Evolutionary conservation across 2,113 vertebrate genomes (phyloP).

Genomic region (human (Homo sapiens)): DNA sequence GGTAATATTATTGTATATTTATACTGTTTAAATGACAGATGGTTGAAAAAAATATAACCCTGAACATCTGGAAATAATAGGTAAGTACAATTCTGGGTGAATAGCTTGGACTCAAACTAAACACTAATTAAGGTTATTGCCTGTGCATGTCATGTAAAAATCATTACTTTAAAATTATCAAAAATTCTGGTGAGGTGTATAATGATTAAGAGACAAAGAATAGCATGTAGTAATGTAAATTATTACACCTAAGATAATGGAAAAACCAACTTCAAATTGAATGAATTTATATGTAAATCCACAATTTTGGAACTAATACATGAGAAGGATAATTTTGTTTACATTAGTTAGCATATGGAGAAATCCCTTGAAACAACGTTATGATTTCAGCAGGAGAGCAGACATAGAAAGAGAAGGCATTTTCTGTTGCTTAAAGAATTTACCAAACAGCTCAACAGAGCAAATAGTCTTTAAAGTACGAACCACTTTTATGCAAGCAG

Average conservation of each 20-base stretch:
- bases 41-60: not conserved
- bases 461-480: conserved; percentile 14
- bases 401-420: not conserved
- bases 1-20: not conserved
- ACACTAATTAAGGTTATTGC: not conserved
- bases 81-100: not conserved
- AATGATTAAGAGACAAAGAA: not conserved
- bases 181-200: not conserved
- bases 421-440: not conserved
- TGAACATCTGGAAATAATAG: conserved; percentile 4
- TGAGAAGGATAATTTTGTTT: not conserved
- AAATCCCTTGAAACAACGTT: not conserved
- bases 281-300: not conserved
- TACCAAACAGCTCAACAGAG: not conserved
- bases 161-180: not conserved
- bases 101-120: not conserved
- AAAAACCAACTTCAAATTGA: conserved; percentile 1
- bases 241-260: not conserved
- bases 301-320: not conserved
- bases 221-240: not conserved
- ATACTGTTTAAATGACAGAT: not conserved
- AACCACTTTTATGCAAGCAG: not conserved
- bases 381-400: not conserved
- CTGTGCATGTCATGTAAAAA: not conserved
- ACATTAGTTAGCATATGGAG: not conserved